Percentiles rank a stretch among this genome's conserved stretches.
phyloP scores from a whole-genome alignment of 2,888 invertebrate species.

The Zonitis immaculata region DNA sequence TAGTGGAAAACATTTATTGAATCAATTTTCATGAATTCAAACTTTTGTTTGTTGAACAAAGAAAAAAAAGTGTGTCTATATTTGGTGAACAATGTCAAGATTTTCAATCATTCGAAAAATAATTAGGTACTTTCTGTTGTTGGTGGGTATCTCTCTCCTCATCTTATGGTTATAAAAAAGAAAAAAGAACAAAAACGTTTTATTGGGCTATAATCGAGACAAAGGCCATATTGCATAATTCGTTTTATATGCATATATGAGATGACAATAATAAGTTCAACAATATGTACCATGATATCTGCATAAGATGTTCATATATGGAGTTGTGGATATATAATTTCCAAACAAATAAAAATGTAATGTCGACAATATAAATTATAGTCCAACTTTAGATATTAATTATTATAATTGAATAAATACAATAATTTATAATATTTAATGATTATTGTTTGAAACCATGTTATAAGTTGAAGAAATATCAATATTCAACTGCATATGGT shows the following conservation, averaged over 20 bases:
- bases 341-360: too few species aligned
- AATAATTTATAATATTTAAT: background rate
- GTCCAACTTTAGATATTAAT: too few species aligned
- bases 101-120: background rate
- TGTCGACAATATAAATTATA: too few species aligned
- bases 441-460: background rate
- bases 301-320: too few species aligned
- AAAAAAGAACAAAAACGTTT: background rate
- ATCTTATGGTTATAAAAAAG: background rate
- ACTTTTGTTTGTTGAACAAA: too few species aligned
- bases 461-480: background rate
- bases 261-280: background rate
- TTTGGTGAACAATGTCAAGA: background rate
- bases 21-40: too few species aligned
- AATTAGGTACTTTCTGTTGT: too few species aligned
- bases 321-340: too few species aligned
- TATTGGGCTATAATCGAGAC: background rate
- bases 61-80: too few species aligned
- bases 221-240: background rate
- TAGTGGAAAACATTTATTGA: too few species aligned
- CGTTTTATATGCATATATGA: background rate
- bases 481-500: background rate
- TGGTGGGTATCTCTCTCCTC: too few species aligned
- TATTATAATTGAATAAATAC: background rate
- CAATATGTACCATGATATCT: too few species aligned